Percentiles rank a stretch among this genome's conserved stretches.
Evolutionary conservation across 2,888 invertebrate species (phyloP).

Genomic region (Andrena bicolor): DNA sequence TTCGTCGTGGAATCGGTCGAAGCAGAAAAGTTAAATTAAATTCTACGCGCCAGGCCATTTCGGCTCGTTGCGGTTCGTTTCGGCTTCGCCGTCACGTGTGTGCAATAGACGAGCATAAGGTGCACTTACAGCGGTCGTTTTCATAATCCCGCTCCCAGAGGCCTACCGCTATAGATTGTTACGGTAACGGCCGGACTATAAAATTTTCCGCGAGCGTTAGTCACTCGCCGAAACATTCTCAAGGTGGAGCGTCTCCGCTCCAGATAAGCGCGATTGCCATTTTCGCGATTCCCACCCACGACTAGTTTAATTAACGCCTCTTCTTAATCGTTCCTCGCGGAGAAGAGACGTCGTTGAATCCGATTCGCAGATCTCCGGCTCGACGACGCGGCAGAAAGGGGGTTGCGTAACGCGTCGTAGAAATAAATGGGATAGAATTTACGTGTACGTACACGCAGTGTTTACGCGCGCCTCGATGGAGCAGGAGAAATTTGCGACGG

Average conservation of each 20-base stretch:
- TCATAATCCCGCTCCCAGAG: conserved; percentile 63
- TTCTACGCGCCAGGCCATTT: conserved; percentile 58
- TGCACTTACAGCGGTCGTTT: conserved; percentile 34
- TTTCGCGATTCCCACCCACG: background rate
- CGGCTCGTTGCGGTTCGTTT: conserved; percentile 57
- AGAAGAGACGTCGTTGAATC: background rate
- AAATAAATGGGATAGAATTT: conserved; percentile 24
- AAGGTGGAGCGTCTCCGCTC: background rate
- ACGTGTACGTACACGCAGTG: background rate
- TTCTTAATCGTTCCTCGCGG: no score
- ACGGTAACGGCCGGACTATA: conserved; percentile 56
- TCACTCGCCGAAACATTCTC: conserved; percentile 38
- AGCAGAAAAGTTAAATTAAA: conserved; percentile 70
- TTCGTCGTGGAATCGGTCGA: conserved; percentile 41
- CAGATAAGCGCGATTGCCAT: conserved; percentile 12
- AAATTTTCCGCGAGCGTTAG: conserved; percentile 50
- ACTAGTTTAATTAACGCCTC: background rate
- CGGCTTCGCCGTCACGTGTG: conserved; percentile 33
- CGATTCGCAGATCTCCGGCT: background rate
- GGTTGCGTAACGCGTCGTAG: background rate
- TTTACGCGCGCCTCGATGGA: conserved; percentile 24
- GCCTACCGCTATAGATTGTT: conserved; percentile 62
- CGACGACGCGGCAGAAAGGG: no score
- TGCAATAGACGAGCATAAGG: conserved; percentile 38
- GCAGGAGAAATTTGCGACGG: conserved; percentile 7